These are phyloP conservation scores for Koerneria pararmatus DNA, from an alignment of 2,888 invertebrate genomes.

Conservation along the genomic window DNA sequence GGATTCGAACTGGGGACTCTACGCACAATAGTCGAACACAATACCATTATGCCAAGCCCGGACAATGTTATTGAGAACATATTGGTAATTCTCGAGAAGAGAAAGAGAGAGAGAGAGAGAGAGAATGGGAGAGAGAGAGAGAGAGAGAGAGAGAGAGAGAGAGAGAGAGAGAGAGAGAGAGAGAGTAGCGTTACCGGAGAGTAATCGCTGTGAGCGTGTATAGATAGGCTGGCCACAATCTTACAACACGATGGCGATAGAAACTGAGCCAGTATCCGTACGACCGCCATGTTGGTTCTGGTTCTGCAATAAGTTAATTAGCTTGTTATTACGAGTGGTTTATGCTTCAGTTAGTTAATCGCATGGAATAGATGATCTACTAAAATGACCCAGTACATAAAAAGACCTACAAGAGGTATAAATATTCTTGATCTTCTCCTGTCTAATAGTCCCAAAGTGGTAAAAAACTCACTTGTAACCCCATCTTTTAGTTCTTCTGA, in stretches of 20 bases:
- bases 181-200: constrained; percentile 21
- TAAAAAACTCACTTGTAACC: no score
- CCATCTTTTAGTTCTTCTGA: no score
- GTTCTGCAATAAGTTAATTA: constrained; percentile 33
- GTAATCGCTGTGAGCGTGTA: constrained; percentile 56
- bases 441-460: no score
- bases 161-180: neutral
- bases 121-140: constrained; percentile 15
- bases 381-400: no score
- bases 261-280: constrained; percentile 58
- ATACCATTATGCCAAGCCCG: no score
- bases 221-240: constrained; percentile 59
- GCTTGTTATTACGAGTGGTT: neutral
- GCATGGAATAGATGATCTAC: no score
- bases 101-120: constrained; percentile 15
- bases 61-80: no score
- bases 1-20: no score
- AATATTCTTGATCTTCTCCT: no score
- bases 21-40: no score
- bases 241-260: constrained; percentile 55
- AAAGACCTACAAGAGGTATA: no score
- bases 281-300: constrained; percentile 54
- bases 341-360: neutral
- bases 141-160: neutral
- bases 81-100: no score